These are phyloP conservation scores for Drosophila antonietae DNA, from an alignment of 2,888 invertebrate species.

Conservation along the genomic window DNA sequence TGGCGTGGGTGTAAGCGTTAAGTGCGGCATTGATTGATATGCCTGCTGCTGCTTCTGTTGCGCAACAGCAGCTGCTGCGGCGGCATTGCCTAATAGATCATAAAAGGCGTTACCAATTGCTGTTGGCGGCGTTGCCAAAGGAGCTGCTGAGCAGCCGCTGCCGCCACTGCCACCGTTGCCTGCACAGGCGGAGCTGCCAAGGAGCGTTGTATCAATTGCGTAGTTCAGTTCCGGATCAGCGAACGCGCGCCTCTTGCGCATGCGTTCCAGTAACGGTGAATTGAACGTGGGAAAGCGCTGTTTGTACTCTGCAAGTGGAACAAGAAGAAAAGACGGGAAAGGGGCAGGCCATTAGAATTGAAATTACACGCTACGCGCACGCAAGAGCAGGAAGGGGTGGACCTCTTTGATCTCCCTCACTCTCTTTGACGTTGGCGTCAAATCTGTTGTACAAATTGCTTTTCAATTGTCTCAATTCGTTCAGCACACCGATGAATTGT, in stretches of 20 bases:
- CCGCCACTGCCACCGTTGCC: conserved; percentile 1
- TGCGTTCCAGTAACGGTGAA: conserved; percentile 83
- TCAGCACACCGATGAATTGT: conserved; percentile 11
- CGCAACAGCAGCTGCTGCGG: conserved; percentile 25
- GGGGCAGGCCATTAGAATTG: conserved; percentile 29
- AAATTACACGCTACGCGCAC: conserved; percentile 37
- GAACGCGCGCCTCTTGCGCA: conserved; percentile 85
- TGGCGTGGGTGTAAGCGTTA: conserved; percentile 34
- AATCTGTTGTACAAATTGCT: conserved; percentile 53
- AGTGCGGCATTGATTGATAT: conserved; percentile 55
- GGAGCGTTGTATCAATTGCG: conserved; percentile 79
- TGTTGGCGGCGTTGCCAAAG: conserved; percentile 42
- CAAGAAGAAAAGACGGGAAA: conserved; percentile 26
- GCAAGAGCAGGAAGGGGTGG: background rate
- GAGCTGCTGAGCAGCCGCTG: conserved; percentile 30
- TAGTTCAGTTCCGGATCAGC: conserved; percentile 85
- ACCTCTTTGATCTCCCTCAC: conserved; percentile 46
- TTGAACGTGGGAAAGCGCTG: conserved; percentile 81
- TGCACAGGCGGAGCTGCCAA: conserved; percentile 50
- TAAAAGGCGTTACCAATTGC: conserved; percentile 43
- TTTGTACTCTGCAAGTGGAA: conserved; percentile 77
- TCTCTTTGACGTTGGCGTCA: conserved; percentile 31
- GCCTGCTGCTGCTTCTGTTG: conserved; percentile 39
- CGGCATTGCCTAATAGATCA: conserved; percentile 44
- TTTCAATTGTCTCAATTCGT: conserved; percentile 61